Percentiles rank a stretch among this genome's conserved stretches.
Evolutionary conservation across 2,888 invertebrate species (phyloP).

Genomic region (Nebria brevicollis): DNA sequence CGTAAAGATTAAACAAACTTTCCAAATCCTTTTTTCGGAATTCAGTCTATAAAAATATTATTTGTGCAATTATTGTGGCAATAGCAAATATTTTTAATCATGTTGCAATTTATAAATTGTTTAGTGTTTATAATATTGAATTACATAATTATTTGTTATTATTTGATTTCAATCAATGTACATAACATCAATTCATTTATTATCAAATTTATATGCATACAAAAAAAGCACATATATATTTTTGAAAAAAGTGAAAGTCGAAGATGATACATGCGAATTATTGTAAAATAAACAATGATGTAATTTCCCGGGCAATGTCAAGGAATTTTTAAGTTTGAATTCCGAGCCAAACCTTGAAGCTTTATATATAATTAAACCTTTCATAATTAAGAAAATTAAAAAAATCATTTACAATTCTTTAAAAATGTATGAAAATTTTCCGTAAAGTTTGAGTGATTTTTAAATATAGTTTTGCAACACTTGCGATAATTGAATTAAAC

Average conservation of each 20-base stretch:
- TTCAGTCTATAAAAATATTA: conserved; percentile 71
- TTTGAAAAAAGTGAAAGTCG: not conserved
- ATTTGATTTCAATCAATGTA: not conserved
- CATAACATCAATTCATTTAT: not conserved
- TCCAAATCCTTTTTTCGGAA: conserved; percentile 80
- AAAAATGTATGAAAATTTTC: not conserved
- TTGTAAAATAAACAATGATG: not conserved
- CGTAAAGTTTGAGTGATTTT: not conserved
- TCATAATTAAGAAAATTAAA: no score
- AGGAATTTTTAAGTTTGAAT: not conserved
- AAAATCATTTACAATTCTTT: no score
- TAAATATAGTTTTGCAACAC: not conserved
- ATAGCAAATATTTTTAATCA: not conserved
- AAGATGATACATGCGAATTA: not conserved
- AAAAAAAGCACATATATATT: not conserved
- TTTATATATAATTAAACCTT: no score
- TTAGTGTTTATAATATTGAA: not conserved
- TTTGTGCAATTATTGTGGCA: not conserved
- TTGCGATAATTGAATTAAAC: not conserved
- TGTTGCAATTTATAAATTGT: not conserved
- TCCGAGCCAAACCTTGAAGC: not conserved
- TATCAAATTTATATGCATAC: not conserved
- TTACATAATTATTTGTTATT: not conserved
- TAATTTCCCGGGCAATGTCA: not conserved
- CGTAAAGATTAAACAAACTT: conserved; percentile 78